phyloP scores from a whole-genome alignment of 2,888 invertebrate species.

The Boloria selene region DNA sequence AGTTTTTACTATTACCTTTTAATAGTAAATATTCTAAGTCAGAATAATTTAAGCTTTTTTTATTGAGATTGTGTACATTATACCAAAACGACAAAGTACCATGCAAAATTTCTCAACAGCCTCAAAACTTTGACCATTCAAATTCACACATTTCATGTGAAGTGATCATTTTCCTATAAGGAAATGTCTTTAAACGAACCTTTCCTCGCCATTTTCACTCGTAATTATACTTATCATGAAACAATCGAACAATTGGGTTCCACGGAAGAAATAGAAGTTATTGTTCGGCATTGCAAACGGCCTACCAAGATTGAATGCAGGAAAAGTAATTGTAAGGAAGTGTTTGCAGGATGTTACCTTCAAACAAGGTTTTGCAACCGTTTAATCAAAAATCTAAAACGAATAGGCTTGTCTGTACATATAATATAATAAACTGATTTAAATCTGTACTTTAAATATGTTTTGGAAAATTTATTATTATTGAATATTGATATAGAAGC shows the following conservation, averaged over 20 bases:
- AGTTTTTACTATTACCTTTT: no score
- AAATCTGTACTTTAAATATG: no score
- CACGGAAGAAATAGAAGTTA: conserved; percentile 35
- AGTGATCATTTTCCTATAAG: conserved; percentile 4
- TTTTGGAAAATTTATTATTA: no score
- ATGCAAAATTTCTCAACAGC: conserved; percentile 29
- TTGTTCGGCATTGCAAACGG: conserved; percentile 35
- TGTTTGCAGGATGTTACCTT: conserved; percentile 69
- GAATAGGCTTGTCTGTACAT: neutral
- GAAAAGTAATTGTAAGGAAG: conserved; percentile 44
- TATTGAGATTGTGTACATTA: conserved; percentile 2
- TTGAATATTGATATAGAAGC: no score
- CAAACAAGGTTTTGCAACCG: conserved; percentile 55
- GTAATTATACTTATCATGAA: conserved; percentile 21
- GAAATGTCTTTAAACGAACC: conserved; percentile 4
- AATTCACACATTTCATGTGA: conserved; percentile 6
- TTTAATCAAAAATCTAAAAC: conserved; percentile 24
- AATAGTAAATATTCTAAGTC: no score
- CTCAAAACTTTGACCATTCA: conserved; percentile 8
- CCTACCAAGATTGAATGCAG: conserved; percentile 38
- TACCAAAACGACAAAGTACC: conserved; percentile 23
- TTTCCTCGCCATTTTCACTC: conserved; percentile 14
- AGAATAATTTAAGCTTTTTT: no score
- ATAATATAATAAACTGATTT: no score
- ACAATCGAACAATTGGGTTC: conserved; percentile 32